These are phyloP conservation scores for Ornithoptera alexandrae DNA, from an alignment of 2,888 invertebrate species.

Conservation along the genomic window DNA sequence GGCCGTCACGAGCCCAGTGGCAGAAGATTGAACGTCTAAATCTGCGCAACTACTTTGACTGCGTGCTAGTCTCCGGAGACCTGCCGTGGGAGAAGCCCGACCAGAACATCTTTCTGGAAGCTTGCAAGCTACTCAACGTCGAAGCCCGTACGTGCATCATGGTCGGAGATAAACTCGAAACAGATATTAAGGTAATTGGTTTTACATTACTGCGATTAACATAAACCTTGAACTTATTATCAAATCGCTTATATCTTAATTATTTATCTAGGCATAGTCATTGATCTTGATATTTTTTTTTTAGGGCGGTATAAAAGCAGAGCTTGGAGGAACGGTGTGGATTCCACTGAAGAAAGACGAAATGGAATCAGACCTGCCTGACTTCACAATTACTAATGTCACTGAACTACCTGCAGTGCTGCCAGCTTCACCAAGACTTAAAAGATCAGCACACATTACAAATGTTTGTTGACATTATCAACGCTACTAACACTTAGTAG, in stretches of 20 bases:
- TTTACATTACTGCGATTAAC: background rate
- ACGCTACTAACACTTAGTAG: conserved; percentile 4
- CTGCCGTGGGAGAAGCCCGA: conserved; percentile 93
- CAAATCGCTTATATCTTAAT: background rate
- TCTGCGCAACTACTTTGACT: conserved; percentile 87
- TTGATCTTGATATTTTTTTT: conserved; percentile 28
- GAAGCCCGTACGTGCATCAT: conserved; percentile 88
- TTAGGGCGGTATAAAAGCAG: conserved; percentile 87
- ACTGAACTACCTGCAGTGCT: conserved; percentile 82
- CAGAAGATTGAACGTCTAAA: conserved; percentile 89
- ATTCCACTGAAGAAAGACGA: conserved; percentile 82
- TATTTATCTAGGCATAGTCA: background rate
- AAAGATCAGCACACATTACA: conserved; percentile 46
- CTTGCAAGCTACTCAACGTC: conserved; percentile 87
- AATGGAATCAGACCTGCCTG: conserved; percentile 78
- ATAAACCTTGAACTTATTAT: background rate
- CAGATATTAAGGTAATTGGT: conserved; percentile 85
- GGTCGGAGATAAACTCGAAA: conserved; percentile 93
- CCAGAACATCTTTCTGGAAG: conserved; percentile 89
- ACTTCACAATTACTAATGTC: conserved; percentile 83
- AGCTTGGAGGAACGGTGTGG: conserved; percentile 90
- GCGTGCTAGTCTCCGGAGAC: conserved; percentile 90
- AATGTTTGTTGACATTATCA: conserved; percentile 42
- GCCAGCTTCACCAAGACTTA: conserved; percentile 75
- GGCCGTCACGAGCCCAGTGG: conserved; percentile 92